Evolutionary conservation across 2,113 vertebrate genomes (phyloP), one percentile per base, ranked within the genome.

Genomic region (Plotosus lineatus): DNA sequence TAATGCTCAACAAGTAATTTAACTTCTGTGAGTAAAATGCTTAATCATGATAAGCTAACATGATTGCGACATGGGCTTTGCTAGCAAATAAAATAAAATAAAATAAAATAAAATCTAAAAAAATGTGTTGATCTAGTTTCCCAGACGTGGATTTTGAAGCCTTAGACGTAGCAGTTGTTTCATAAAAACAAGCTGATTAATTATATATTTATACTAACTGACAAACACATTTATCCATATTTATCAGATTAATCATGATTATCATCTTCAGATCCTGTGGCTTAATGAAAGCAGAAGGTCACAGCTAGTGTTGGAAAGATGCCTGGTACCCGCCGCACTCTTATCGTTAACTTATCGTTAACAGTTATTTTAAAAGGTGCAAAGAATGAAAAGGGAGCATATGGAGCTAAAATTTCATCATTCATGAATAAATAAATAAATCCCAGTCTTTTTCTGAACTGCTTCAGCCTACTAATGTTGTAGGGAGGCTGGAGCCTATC

Each of bases 231-330:
- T n/a, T n/a, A n/a, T 73, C 31, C 69, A 56, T 56, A 75, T 75
- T 75, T 56, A 75, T 75, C 48, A 38, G 51, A 56, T 75, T 56
- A 75, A 56, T 75, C 11, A 75, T 56, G 28, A 74, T 74, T 55
- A 56, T 56, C 33, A 56, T 56, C 73, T 75, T 75, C 26, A 56
- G 72, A 56, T 56, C 72, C 72, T 75, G 72, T 51, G 56, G 48
- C 50, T 55, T 75, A 75, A 75, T 75, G 51, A 75, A 55, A 75
- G 72, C 72, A 75, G 72, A 56, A 56, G 73, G 73, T 75, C 73
- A 42, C 73, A 75, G 73, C 72, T 75, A 51, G 72, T 75, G 72
- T 17, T 75, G 72, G 72, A 75, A 55, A 8, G 50, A 55, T 55
- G 72, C 72, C 72, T 75, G 72, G 72, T 12, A 14, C 56, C 31